Evolutionary conservation across 2,888 invertebrate species (phyloP).

Genomic region (Ethmia dodecea): DNA sequence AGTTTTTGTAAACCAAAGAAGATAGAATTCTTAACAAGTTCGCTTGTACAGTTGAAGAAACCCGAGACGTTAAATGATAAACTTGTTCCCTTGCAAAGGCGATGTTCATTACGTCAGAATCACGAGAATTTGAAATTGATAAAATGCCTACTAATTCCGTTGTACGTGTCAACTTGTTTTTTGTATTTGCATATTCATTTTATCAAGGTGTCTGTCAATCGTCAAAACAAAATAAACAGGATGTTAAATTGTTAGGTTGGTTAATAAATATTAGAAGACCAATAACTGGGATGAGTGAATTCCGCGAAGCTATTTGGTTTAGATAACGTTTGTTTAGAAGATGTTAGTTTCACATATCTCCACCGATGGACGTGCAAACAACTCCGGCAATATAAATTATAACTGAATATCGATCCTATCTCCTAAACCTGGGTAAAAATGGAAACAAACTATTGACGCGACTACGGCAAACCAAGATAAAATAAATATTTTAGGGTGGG

Average conservation of each 20-base stretch:
- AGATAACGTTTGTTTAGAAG: slow-evolving; percentile 64
- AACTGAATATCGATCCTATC: slow-evolving; percentile 64
- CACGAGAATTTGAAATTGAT: no score
- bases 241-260: slow-evolving; percentile 32
- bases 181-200: no score
- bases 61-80: no score
- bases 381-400: slow-evolving; percentile 60
- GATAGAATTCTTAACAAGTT: no score
- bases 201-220: slow-evolving; percentile 8
- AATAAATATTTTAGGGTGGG: slow-evolving; percentile 78
- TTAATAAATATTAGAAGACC: slow-evolving; percentile 47
- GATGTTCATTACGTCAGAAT: no score
- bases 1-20: no score
- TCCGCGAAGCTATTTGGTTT: slow-evolving; percentile 66
- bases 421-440: slow-evolving; percentile 62
- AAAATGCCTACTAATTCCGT: no score
- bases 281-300: slow-evolving; percentile 54
- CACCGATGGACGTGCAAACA: slow-evolving; percentile 52
- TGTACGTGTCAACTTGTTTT: no score
- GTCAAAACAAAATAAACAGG: slow-evolving; percentile 35
- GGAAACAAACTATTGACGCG: slow-evolving; percentile 72
- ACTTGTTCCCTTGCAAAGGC: no score
- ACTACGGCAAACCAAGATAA: slow-evolving; percentile 76
- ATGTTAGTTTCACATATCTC: slow-evolving; percentile 68
- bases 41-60: no score